These are phyloP conservation scores for Epistrophe eligans DNA, from an alignment of 2,888 invertebrate species.

Conservation along the genomic window DNA sequence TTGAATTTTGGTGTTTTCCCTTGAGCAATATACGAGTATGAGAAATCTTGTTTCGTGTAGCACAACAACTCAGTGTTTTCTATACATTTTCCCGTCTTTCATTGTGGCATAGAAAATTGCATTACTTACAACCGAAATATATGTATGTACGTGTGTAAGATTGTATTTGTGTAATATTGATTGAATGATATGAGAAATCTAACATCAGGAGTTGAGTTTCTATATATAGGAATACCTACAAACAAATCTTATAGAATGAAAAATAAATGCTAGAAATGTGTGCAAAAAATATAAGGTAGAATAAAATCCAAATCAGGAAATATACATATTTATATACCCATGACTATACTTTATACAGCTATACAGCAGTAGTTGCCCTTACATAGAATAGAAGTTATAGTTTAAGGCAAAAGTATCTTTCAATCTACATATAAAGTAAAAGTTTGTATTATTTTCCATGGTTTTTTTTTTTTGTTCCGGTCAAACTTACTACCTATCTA, in stretches of 20 bases:
- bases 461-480: neutral
- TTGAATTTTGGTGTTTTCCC: conserved; percentile 59
- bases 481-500: neutral
- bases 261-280: conserved; percentile 11
- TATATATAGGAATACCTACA: neutral
- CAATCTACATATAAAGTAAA: conserved; percentile 15
- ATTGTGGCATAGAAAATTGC: conserved; percentile 34
- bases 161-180: conserved; percentile 45
- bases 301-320: conserved; percentile 11
- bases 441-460: conserved; percentile 29
- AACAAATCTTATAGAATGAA: neutral
- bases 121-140: conserved; percentile 3
- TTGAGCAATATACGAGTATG: conserved; percentile 50
- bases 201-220: conserved; percentile 64
- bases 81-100: neutral
- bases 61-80: conserved; percentile 44
- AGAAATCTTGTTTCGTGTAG: conserved; percentile 57
- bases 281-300: conserved; percentile 17
- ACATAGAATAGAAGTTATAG: conserved; percentile 6
- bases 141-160: conserved; percentile 11
- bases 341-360: neutral
- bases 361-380: neutral
- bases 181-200: conserved; percentile 75
- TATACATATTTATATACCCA: neutral
- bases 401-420: conserved; percentile 7